Evolutionary conservation across 2,888 invertebrate genomes (phyloP), one percentile per base, ranked within the genome.

Genomic region (Sussaba pulchella): DNA sequence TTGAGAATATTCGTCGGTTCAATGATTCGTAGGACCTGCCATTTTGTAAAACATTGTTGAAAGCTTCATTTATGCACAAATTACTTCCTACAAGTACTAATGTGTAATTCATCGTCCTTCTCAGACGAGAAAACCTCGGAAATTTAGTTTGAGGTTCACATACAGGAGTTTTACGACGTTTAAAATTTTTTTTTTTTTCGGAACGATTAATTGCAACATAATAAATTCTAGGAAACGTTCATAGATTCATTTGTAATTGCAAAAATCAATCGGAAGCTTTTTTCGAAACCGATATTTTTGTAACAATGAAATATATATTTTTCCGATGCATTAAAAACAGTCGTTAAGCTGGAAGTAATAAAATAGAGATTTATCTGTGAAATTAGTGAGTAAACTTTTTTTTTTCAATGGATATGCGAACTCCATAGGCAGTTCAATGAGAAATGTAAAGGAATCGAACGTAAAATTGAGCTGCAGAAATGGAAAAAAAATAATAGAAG

Each of bases 1-100:
- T 66, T 70, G 59, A 75, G 66, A 75, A 71, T 75, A 43, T 71
- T 54, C 80, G 75, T 80, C 75, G 47, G 71, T 36, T 75, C 19
- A 12, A 41, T 54, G 14, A 63, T 61, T 63, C 43, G 36, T 41
- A 31, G 64, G 50, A 74, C 43, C 50, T 69, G 69, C 69, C 69
- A 52, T 54, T 64, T 54, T 52, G 41, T 31, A 41, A 26, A 54
- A 14, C n/a, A 69, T 41, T 36, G 39, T 61, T 41, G 19, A 39
- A 12, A 39, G 59, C 36, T 39, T 19, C 12, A n/a, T 31, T 14
- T 17, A 36, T 31, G 31, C 12, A 12, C 59, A 12, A 39, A 41
- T 59, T 17, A 41, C 39, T 39, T 5, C 9, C 1, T 39, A 12
- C 21, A 61, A 9, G 3, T 31, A 14, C 24, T 39, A 61, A 36